Percentiles rank a stretch among this genome's conserved stretches.
phyloP scores from a whole-genome alignment of 2,797 vertebrate species.

The Aythya fuligula region DNA sequence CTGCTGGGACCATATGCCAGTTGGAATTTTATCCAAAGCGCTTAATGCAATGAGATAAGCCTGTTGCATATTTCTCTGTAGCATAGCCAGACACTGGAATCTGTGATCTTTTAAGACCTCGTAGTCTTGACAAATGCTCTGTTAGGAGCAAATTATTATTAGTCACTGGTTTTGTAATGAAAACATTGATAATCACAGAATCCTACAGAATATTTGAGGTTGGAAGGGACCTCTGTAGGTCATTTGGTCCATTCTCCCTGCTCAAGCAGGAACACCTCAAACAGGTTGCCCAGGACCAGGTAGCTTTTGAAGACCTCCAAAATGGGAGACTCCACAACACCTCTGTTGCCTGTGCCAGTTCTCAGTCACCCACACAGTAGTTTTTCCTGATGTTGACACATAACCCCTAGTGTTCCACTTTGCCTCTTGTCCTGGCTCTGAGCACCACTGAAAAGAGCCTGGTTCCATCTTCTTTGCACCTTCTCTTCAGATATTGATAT shows the following conservation, averaged over 20 bases:
- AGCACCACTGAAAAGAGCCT: not conserved
- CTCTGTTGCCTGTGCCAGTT: not conserved
- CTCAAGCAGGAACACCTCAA: not conserved
- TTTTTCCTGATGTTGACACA: not conserved
- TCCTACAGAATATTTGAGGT: too few species aligned
- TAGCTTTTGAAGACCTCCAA: not conserved
- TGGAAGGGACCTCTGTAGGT: too few species aligned
- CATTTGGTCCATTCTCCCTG: not conserved
- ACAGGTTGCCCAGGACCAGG: not conserved
- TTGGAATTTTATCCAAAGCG: slow-evolving; percentile 11
- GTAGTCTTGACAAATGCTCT: not conserved
- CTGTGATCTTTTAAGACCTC: not conserved
- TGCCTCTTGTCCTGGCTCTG: not conserved
- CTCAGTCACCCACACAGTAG: not conserved
- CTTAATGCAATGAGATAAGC: not conserved
- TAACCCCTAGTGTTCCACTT: not conserved
- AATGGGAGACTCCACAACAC: not conserved
- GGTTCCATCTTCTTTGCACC: not conserved
- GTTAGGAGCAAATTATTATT: not conserved
- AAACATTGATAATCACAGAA: not conserved
- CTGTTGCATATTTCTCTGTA: slow-evolving; percentile 31
- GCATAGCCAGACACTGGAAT: not conserved
- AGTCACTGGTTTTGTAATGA: not conserved
- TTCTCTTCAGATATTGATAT: not conserved
- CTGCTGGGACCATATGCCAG: slow-evolving; percentile 33